Percentiles rank a stretch among this genome's conserved stretches.
These are phyloP conservation scores for Paramuricea clavata DNA, from an alignment of 92 coral and sea anemone genomes.

Conservation along the genomic window DNA sequence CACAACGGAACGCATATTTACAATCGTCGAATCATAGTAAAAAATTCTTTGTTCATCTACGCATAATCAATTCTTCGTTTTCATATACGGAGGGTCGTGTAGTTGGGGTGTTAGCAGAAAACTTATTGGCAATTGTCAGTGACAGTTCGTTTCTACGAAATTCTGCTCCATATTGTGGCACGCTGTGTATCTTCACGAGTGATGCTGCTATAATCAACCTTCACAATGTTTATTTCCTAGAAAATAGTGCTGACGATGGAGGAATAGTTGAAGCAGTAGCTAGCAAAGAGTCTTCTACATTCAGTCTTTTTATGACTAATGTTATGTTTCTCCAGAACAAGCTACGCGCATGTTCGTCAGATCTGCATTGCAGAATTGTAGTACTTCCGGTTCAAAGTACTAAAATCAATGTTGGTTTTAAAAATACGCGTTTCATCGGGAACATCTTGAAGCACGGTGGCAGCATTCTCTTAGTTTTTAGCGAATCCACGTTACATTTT, in stretches of 20 bases:
- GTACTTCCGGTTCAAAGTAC: neutral
- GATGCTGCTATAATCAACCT: neutral
- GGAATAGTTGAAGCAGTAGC: constrained; percentile 19
- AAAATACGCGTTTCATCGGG: neutral
- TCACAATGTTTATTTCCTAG: constrained; percentile 14
- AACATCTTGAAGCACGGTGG: neutral
- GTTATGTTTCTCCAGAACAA: constrained; percentile 23
- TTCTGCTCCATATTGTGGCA: constrained; percentile 29
- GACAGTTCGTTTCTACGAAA: neutral
- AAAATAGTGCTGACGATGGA: constrained; percentile 10
- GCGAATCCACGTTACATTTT: neutral
- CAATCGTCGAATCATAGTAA: neutral
- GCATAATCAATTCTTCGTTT: constrained; percentile 29
- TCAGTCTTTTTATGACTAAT: constrained; percentile 23
- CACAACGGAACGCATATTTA: too few species aligned
- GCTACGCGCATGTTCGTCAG: neutral
- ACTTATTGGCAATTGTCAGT: neutral
- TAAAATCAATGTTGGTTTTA: neutral
- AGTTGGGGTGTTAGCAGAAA: neutral
- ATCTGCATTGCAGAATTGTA: neutral
- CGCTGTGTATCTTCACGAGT: neutral
- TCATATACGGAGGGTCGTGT: constrained; percentile 31
- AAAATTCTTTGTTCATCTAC: neutral
- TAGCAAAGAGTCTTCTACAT: neutral
- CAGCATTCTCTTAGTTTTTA: neutral